A percentile compares a stretch with the other conserved stretches of the same genome.
These are phyloP conservation scores for Ellobius talpinus DNA, from an alignment of 2,113 vertebrate species.

Conservation along the genomic window DNA sequence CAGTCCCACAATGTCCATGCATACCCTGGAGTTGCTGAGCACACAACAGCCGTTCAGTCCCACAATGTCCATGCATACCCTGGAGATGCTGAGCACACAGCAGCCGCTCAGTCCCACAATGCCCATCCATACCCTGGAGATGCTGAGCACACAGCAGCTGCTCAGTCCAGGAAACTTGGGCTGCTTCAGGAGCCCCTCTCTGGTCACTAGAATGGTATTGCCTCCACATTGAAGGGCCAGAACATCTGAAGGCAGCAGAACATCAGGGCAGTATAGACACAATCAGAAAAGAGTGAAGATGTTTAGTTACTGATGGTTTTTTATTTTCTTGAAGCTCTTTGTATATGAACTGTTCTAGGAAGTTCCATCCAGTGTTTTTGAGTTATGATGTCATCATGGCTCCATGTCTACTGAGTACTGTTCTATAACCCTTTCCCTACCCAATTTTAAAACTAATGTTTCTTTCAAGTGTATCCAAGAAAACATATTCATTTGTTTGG, in stretches of 20 bases:
- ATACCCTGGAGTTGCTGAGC: neutral
- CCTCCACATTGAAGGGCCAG: neutral
- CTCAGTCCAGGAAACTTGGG: neutral
- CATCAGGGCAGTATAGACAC: neutral
- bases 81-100: neutral
- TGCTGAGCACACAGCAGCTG: too few species aligned
- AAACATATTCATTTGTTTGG: neutral
- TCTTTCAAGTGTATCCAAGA: slow-evolving; percentile 26
- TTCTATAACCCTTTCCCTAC: slow-evolving; percentile 11
- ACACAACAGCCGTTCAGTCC: neutral
- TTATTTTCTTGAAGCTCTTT: neutral
- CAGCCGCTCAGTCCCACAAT: neutral
- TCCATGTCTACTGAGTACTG: neutral
- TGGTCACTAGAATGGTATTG: neutral
- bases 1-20: too few species aligned
- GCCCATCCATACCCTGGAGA: neutral
- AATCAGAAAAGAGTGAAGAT: neutral
- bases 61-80: too few species aligned
- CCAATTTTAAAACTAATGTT: slow-evolving; percentile 23
- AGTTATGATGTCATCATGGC: neutral
- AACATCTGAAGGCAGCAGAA: neutral
- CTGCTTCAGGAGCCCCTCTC: too few species aligned
- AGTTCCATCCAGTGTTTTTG: neutral
- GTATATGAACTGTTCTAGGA: too few species aligned
- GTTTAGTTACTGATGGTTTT: too few species aligned